Conservation (phyloP, 2,888 invertebrate genomes). For the Rhingia campestris region DNA sequence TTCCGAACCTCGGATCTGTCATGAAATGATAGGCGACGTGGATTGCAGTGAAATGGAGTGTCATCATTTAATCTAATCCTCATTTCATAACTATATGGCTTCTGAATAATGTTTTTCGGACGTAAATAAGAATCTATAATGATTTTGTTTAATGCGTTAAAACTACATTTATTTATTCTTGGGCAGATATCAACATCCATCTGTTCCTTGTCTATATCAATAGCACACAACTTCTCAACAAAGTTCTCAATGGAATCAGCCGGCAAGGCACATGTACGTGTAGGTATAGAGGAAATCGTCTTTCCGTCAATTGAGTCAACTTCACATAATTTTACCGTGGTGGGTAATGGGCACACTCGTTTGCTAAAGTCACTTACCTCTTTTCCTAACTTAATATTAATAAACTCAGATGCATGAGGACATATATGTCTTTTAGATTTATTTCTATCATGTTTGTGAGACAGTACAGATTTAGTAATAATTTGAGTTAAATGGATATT, state of each 20-base stretch:
- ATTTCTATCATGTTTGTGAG: constrained; percentile 3
- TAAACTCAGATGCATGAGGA: no score
- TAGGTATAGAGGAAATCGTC: not conserved
- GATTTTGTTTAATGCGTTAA: not conserved
- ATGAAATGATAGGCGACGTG: constrained; percentile 11
- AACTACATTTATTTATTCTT: not conserved
- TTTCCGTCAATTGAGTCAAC: constrained; percentile 4
- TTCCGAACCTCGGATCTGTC: constrained; percentile 3
- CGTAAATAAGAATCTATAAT: not conserved
- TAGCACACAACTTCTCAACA: constrained; percentile 3
- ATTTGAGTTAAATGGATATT: constrained; percentile 8
- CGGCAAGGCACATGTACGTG: constrained; percentile 9
- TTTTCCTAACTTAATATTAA: no score
- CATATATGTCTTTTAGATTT: constrained; percentile 19
- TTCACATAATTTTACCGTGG: not conserved
- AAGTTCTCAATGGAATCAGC: not conserved
- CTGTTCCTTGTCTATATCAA: constrained; percentile 1
- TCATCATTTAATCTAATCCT: constrained; percentile 5
- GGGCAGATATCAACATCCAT: constrained; percentile 19
- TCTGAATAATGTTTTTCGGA: constrained; percentile 1
- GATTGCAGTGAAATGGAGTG: constrained; percentile 11
- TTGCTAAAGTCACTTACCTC: constrained; percentile 6
- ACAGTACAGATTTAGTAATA: constrained; percentile 9
- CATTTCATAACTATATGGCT: constrained; percentile 10
- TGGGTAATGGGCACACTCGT: constrained; percentile 1